Evolutionary conservation across 2,888 invertebrate species (phyloP).

Genomic region (Drosophila atripex): DNA sequence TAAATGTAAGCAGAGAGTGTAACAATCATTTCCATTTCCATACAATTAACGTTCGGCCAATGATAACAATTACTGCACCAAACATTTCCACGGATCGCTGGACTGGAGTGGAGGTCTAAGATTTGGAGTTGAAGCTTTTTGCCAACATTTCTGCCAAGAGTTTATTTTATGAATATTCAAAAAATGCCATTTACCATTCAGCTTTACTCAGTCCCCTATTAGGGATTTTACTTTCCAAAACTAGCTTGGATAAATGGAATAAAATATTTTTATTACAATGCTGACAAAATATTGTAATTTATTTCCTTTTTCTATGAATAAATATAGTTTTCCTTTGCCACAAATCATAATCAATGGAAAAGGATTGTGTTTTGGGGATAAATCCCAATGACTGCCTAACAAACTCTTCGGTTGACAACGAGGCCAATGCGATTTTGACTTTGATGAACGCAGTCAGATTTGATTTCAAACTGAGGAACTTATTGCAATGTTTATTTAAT

Average conservation of each 20-base stretch:
- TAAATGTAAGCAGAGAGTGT: slow-evolving; percentile 70
- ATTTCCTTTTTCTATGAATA: too few species aligned
- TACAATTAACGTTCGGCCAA: slow-evolving; percentile 63
- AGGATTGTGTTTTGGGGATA: neutral
- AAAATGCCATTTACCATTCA: neutral
- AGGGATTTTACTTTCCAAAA: neutral
- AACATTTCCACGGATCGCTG: slow-evolving; percentile 36
- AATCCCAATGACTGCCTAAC: slow-evolving; percentile 26
- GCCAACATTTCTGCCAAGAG: neutral
- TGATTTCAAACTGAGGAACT: slow-evolving; percentile 15
- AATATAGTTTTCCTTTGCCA: too few species aligned
- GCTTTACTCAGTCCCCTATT: neutral
- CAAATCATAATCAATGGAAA: too few species aligned
- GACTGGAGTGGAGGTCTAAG: slow-evolving; percentile 2
- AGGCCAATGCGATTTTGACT: slow-evolving; percentile 44
- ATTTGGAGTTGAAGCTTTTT: slow-evolving; percentile 2
- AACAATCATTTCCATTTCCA: slow-evolving; percentile 67
- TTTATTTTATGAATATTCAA: neutral
- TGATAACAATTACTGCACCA: slow-evolving; percentile 23
- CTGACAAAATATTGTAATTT: too few species aligned
- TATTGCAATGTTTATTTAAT: slow-evolving; percentile 44
- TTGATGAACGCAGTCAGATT: slow-evolving; percentile 65
- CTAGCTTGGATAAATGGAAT: neutral
- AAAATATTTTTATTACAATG: too few species aligned
- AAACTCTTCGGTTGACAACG: slow-evolving; percentile 51